Evolutionary conservation across 2,888 invertebrate species (phyloP).

Genomic region (Tortricodes alternella): DNA sequence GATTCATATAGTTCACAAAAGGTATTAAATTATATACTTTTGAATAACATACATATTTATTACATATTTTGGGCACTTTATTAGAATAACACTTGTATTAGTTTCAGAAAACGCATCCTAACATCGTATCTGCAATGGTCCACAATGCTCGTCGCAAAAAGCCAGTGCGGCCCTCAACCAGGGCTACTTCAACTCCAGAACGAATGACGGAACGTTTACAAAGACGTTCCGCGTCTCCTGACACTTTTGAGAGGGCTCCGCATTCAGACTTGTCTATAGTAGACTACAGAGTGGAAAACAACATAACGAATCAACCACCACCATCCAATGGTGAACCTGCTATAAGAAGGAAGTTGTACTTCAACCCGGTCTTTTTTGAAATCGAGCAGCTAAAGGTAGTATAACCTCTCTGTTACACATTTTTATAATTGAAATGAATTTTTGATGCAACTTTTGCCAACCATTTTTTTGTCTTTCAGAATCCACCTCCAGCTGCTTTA

Average conservation of each 20-base stretch:
- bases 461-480: slow-evolving; percentile 78
- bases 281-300: slow-evolving; percentile 64
- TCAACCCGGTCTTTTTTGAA: slow-evolving; percentile 96
- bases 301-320: slow-evolving; percentile 53
- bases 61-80: neutral
- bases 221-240: slow-evolving; percentile 69
- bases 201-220: slow-evolving; percentile 59
- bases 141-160: slow-evolving; percentile 66
- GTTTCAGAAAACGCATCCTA: slow-evolving; percentile 70
- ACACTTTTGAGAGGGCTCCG: slow-evolving; percentile 71
- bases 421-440: too few species aligned
- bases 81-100: slow-evolving; percentile 30
- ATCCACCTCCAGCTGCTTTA: slow-evolving; percentile 94
- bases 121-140: slow-evolving; percentile 72
- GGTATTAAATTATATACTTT: slow-evolving; percentile 42
- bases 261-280: slow-evolving; percentile 76
- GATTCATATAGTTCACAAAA: slow-evolving; percentile 63
- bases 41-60: too few species aligned
- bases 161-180: slow-evolving; percentile 56
- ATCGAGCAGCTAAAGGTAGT: slow-evolving; percentile 91
- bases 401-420: too few species aligned
- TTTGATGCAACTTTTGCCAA: slow-evolving; percentile 1
- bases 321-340: slow-evolving; percentile 62
- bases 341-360: slow-evolving; percentile 90
- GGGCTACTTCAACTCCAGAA: slow-evolving; percentile 56